Evolutionary conservation across 2,113 vertebrate genomes (phyloP).

Genomic region (Cochlearius cochlearius): DNA sequence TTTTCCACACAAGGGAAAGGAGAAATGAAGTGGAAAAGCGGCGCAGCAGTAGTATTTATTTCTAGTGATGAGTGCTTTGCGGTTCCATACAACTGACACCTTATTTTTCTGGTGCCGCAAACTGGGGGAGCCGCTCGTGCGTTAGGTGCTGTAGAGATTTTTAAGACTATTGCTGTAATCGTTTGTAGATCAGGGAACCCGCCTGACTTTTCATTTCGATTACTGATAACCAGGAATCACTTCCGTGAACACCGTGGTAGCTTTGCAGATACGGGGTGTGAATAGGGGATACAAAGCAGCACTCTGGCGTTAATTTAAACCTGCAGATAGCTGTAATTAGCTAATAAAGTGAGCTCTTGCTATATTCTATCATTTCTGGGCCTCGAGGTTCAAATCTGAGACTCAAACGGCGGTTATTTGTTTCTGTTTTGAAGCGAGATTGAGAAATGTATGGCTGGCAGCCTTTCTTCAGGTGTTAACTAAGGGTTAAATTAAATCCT

Average conservation of each 20-base stretch:
- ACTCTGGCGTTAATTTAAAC: neutral
- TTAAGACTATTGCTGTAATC: neutral
- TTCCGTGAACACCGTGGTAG: accelerated
- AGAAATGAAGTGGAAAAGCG: neutral
- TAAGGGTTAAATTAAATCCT: neutral
- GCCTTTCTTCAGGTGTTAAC: neutral
- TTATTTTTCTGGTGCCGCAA: neutral
- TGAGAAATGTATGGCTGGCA: neutral
- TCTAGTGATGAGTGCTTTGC: neutral
- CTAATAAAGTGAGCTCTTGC: neutral
- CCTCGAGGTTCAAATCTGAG: neutral
- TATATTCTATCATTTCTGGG: neutral
- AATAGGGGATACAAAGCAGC: neutral
- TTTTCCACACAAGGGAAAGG: neutral
- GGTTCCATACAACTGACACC: accelerated
- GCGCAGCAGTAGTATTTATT: neutral
- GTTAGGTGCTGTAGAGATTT: neutral
- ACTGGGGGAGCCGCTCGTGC: neutral
- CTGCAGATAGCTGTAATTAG: neutral
- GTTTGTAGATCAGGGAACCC: neutral
- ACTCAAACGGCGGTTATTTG: neutral
- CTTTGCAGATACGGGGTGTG: accelerated
- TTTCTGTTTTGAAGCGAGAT: neutral
- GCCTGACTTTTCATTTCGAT: neutral
- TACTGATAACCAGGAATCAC: neutral